Evolutionary conservation across 2,888 invertebrate genomes (phyloP), one percentile per base, ranked within the genome.

Genomic region (Nymphalis c-album): DNA sequence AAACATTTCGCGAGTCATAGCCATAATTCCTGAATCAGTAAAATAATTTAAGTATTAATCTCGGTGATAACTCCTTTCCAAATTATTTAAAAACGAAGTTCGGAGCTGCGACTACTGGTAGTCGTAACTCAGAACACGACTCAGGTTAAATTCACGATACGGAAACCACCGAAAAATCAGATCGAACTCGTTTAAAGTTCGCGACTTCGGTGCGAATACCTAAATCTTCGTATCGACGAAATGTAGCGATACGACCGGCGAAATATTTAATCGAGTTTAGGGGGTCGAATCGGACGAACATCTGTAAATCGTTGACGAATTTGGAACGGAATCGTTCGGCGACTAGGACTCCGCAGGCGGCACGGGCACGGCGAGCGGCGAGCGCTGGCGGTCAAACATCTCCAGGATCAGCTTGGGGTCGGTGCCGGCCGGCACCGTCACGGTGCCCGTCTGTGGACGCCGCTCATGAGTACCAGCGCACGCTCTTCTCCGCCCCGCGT

Each of bases 351-450:
- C 67, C 7, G 83, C 76, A 47, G 89, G 86, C 66, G 90, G 87
- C 70, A 88, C 84, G 66, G 93, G 92, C 68, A 87, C 88, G 75
- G 83, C 66, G 69, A 93, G 87, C 63, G 92, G 91, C 68, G 87
- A 79, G 57, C 93, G 86, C 73, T 90, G 91, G 20, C 92, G 88
- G 86, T 93, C 93, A 88, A 92, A 93, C 92, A 93, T 92, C 88
- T 92, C 92, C 75, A 93, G 87, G 77, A 93, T 93, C 78, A 91
- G 88, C 86, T 93, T 93, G 77, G 93, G 93, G 83, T 93, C 93
- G 68, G 92, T 93, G 73, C 93, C 93, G 80, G 92, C 92, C 73
- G 93, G 93, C 67, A 92, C 93, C 75, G 93, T 93, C 83, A 93
- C 88, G 74, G 92, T 93, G 77, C 93, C 92, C 87, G 92, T 93